Base-by-base conservation (phyloP, 2,888 invertebrate genomes). In the Watsonalla binaria region DNA sequence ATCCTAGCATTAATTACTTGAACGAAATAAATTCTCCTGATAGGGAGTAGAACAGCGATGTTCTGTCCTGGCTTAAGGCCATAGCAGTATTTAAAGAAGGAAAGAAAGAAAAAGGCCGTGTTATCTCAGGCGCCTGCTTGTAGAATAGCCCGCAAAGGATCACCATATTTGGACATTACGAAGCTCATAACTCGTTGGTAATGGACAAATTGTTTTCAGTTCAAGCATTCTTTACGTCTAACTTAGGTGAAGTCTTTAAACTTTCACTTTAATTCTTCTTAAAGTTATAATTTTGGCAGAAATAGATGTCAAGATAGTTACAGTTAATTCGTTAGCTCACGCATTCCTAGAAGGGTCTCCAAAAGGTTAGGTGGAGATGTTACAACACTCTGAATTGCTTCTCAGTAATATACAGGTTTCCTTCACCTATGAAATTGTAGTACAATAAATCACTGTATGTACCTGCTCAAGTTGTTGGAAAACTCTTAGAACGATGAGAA, bases 1-100 rank as follows among this genome's bases (percentile, higher is more conserved):
- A 72, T 67, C 59, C 65, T 62, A 57, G 62, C 76, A 72, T 82
- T 78, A 79, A 83, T 83, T 82, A 74, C 70, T 66, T 60, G 58
- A 61, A 65, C 62, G 66, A 64, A 72, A 78, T 78, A 82, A 79
- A 83, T 81, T 73, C 65, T 62, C 54, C 55, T 48, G 58, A 57
- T 59, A 57, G 58, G 49, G 53, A 56, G 54, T 61, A 51, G 63
- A 62, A 64, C 58, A 62, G 65, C 63, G 57, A 54, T 70, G 64
- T 68, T 57, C 58, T 56, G 70, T 63, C 70, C 63, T 63, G 54
- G 59, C 65, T 61, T 62, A 63, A 62, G 54, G 64, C 61, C 63
- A 67, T 73, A 71, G 65, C 62, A 66, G 61, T 68, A 67, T 69
- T 72, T 69, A 66, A 69, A 24, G 24, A 24, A 24, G 4, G 24